Evolutionary conservation across 2,113 vertebrate genomes (phyloP).

Genomic region (Piliocolobus tephrosceles): DNA sequence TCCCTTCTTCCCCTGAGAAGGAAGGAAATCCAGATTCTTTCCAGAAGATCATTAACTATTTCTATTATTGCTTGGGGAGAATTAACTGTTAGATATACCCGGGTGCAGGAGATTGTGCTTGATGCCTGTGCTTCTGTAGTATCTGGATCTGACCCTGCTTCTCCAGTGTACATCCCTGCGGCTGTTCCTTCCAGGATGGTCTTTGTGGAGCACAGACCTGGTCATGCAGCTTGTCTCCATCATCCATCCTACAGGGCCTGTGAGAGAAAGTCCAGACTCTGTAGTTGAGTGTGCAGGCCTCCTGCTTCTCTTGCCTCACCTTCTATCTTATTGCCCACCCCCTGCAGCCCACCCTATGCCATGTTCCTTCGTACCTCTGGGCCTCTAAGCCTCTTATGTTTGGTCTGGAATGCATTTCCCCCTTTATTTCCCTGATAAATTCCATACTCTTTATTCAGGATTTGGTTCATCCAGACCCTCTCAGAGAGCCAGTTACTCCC

Average conservation of each 20-base stretch:
- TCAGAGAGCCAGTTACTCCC: not conserved
- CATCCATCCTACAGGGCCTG: not conserved
- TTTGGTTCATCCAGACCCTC: not conserved
- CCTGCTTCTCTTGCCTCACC: not conserved
- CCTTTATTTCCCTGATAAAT: not conserved
- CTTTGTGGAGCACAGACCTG: not conserved
- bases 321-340: accelerated
- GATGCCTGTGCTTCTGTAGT: not conserved
- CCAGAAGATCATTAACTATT: not conserved
- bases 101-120: not conserved
- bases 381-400: not conserved
- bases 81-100: not conserved
- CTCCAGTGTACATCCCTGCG: not conserved
- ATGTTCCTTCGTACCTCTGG: not conserved
- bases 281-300: not conserved
- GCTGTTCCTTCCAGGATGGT: not conserved
- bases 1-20: not conserved
- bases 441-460: not conserved
- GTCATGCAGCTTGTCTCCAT: not conserved
- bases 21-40: not conserved
- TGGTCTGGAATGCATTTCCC: not conserved
- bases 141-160: not conserved
- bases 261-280: not conserved
- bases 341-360: not conserved
- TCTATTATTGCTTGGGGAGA: not conserved